phyloP scores from a whole-genome alignment of 2,797 vertebrate species.

The Ataeniobius toweri region DNA sequence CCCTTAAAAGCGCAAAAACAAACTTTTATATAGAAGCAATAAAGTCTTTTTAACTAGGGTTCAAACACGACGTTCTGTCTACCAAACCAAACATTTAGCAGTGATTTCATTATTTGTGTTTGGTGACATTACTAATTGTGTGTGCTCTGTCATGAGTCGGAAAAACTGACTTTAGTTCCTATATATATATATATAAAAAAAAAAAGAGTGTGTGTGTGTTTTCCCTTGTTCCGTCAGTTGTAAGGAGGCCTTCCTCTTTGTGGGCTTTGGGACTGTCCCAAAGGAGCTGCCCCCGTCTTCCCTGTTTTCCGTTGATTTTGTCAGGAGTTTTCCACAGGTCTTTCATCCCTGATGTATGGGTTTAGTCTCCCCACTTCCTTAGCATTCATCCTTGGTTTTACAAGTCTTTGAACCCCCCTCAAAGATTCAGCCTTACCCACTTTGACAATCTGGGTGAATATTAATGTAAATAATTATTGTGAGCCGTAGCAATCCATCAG shows the following conservation, averaged over 20 bases:
- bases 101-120: conserved; percentile 20
- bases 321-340: conserved; percentile 71
- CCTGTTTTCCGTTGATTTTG: conserved; percentile 75
- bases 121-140: conserved; percentile 20
- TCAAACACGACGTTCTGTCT: conserved; percentile 46
- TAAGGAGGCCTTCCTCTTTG: conserved; percentile 52
- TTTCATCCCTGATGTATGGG: conserved; percentile 56
- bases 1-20: conserved; percentile 33
- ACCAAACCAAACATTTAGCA: conserved; percentile 21
- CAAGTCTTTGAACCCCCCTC: conserved; percentile 16
- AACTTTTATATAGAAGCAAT: conserved; percentile 33
- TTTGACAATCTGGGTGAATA: not conserved
- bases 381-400: conserved; percentile 47
- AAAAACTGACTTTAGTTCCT: conserved; percentile 56
- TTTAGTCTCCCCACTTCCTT: conserved; percentile 58
- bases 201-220: conserved; percentile 50
- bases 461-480: not conserved
- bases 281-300: conserved; percentile 64
- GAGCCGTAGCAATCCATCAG: not conserved
- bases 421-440: not conserved
- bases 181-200: conserved; percentile 7
- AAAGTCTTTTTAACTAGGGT: conserved; percentile 21
- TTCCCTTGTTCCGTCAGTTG: conserved; percentile 53
- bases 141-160: conserved; percentile 33
- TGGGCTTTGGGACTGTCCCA: conserved; percentile 59